A percentile compares a stretch with the other conserved stretches of the same genome.
Evolutionary conservation across 2,888 invertebrate species (phyloP).

Genomic region (Tupiocoris notatus): DNA sequence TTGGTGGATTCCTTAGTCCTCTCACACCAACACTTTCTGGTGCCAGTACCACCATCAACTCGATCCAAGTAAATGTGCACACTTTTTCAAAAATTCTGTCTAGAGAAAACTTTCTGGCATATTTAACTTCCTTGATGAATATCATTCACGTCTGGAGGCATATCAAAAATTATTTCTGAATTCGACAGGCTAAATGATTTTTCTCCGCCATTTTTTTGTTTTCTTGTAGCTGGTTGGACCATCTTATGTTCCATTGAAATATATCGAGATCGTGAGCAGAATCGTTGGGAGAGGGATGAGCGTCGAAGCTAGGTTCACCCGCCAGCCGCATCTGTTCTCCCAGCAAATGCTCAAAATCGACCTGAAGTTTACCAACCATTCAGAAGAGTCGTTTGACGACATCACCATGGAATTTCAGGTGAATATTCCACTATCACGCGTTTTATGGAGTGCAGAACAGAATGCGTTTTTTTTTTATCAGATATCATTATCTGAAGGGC

Average conservation of each 20-base stretch:
- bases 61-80: slow-evolving; percentile 5
- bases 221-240: slow-evolving; percentile 61
- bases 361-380: slow-evolving; percentile 73
- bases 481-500: no score
- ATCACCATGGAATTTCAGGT: slow-evolving; percentile 75
- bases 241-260: slow-evolving; percentile 61
- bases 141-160: no score
- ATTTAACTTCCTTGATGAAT: no score
- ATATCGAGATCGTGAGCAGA: slow-evolving; percentile 68
- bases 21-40: slow-evolving; percentile 32
- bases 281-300: slow-evolving; percentile 68
- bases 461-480: no score
- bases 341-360: slow-evolving; percentile 79
- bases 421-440: no score
- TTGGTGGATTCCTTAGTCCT: slow-evolving; percentile 67
- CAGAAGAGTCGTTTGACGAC: slow-evolving; percentile 62
- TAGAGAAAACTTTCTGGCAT: no score
- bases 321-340: slow-evolving; percentile 79
- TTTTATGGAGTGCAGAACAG: no score
- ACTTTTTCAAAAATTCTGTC: no score
- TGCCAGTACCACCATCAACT: slow-evolving; percentile 10
- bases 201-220: no score
- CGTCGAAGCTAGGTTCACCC: slow-evolving; percentile 65
- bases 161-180: no score
- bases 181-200: no score